Evolutionary conservation across 2,888 invertebrate genomes (phyloP), one percentile per base, ranked within the genome.

Genomic region (Gastrophysa polygoni): DNA sequence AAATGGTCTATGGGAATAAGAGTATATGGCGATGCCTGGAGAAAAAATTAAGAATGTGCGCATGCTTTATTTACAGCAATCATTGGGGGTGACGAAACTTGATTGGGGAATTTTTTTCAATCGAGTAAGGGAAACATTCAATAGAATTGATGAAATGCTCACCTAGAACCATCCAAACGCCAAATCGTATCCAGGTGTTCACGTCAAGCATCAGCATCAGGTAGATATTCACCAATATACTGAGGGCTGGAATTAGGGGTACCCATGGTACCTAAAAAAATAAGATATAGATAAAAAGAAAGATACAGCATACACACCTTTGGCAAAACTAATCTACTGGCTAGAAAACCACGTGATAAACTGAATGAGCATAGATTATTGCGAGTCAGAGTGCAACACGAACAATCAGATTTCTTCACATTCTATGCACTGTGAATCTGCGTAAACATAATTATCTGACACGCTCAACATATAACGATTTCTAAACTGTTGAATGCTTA

Each of bases 101-200:
- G 49, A 10, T 51, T 16, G 8, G 28, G 32, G 6, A 8, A 20
- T 56, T 55, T 50, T 59, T 56, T 61, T 61, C 38, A 14, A 7
- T 14, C 38, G 14, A 3, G n/a, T 38, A 4, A n/a, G n/a, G n/a
- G 14, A 32, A 32, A 6, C 29, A 52, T 38, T n/a, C 20, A 17
- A 38, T 38, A 2, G 10, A 34, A 32, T 43, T 43, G 2, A 24
- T 24, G 17, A 6, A 16, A n/a, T 28, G 29, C 87, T 84, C 81
- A 91, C 95, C 95, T 67, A 94, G 81, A 10, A 80, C 77, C 83
- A 95, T 88, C 95, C 95, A 96, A 28, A 93, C 82, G 2, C 82
- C 83, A 76, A 95, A 92, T 68, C 93, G 82, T n/a, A 93, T 83
- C 95, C 96, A 96, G 0, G 95, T 95, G 67, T 86, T 83, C 0